Evolutionary conservation across 2,113 vertebrate genomes (phyloP), one percentile per base, ranked within the genome.

Genomic region (Brienomyrus longianalis): DNA sequence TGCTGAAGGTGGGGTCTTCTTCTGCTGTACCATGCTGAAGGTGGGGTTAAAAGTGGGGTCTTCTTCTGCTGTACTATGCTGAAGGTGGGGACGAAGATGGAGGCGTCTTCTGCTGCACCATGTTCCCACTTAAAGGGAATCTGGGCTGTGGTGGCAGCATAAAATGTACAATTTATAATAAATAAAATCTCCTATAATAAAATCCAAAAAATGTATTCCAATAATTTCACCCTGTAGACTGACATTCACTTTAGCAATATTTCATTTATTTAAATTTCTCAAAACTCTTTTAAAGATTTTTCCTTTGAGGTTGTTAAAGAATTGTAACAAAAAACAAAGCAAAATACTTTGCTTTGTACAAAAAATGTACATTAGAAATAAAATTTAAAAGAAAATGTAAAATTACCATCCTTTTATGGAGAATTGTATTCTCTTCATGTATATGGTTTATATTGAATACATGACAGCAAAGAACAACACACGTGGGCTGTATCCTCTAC

Each of bases 221-320:
- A 89, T 59, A 62, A 89, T 89, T 85, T 45, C 77, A 62, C 80
- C 80, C 74, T 80, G 54, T 84, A 89, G 89, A 83, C 80, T 62
- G 83, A 31, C 23, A 11, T 92, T 91, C 92, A 95, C 94, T 95
- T 96, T 94, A 94, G 94, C 95, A 96, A 96, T 96, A 95, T 95
- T 96, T 96, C 95, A 96, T 96, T 59, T 95, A 96, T 95, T 96
- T 95, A 91, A 62, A 96, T 96, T 95, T 92, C 95, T 96, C 95
- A 96, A 96, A 96, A 96, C 95, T 96, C 95, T 96, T 96, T 96
- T 92, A 96, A 96, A 96, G 96, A 96, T 95, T 95, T 96, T 95
- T 96, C 96, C 96, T 95, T 96, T 95, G 95, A 95, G 95, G 96
- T 96, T 95, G 94, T 96, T 95, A 96, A 96, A 95, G 95, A 96